Conservation (phyloP, 2,797 vertebrate genomes). For the Neosilurus hyrtlii region DNA sequence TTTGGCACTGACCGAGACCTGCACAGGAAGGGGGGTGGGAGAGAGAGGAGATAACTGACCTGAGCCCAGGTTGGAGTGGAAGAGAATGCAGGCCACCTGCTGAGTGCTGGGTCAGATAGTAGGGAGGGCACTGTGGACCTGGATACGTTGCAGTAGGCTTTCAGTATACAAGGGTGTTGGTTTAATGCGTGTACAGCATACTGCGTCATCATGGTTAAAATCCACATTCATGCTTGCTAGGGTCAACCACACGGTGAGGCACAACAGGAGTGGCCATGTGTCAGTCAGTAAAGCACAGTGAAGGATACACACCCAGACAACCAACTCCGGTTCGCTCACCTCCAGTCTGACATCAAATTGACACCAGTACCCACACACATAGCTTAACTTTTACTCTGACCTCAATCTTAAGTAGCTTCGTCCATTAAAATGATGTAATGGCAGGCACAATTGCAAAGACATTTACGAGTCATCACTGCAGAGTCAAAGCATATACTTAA, state of each 20-base stretch:
- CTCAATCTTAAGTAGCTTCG: slow-evolving; percentile 24
- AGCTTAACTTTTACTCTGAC: slow-evolving; percentile 31
- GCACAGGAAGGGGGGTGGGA: background rate
- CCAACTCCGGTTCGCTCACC: slow-evolving; percentile 1
- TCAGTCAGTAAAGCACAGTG: slow-evolving; percentile 2
- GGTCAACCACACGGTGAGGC: slow-evolving; percentile 67
- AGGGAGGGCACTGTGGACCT: slow-evolving; percentile 36
- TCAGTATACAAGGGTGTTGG: slow-evolving; percentile 57
- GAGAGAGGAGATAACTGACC: slow-evolving; percentile 32
- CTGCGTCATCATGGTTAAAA: slow-evolving; percentile 71
- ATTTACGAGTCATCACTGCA: slow-evolving; percentile 35
- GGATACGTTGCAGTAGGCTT: slow-evolving; percentile 58
- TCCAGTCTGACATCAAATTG: background rate
- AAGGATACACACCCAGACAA: background rate
- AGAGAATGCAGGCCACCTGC: slow-evolving; percentile 59
- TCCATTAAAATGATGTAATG: slow-evolving; percentile 33
- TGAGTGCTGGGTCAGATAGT: slow-evolving; percentile 44
- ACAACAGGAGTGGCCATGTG: slow-evolving; percentile 52
- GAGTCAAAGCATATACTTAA: slow-evolving; percentile 25
- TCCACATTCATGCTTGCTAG: slow-evolving; percentile 57
- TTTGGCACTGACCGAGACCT: slow-evolving; percentile 71
- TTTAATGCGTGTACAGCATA: slow-evolving; percentile 73
- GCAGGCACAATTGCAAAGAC: slow-evolving; percentile 6
- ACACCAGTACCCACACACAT: slow-evolving; percentile 1
- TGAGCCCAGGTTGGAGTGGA: slow-evolving; percentile 31